Evolutionary conservation across 2,888 invertebrate species (phyloP).

Genomic region (Epirrhoe tristata): DNA sequence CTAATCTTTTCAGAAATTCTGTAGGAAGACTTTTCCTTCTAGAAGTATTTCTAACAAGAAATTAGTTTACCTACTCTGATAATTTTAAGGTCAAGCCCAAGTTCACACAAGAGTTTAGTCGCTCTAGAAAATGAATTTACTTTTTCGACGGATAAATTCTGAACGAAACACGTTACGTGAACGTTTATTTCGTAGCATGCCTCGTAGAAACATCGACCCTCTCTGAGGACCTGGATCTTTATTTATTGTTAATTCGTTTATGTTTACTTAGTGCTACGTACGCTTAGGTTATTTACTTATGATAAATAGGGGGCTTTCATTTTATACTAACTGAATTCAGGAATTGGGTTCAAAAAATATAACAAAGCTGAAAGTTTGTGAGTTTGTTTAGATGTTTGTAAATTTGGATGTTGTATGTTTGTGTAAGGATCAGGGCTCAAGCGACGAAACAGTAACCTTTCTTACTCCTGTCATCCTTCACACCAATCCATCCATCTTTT

Average conservation of each 20-base stretch:
- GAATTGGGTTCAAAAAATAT: too few relatives aligned
- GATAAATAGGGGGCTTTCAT: too few relatives aligned
- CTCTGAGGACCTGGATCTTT: constrained; percentile 1
- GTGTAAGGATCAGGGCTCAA: too few relatives aligned
- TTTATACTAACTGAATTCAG: too few relatives aligned
- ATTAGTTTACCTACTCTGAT: neutral
- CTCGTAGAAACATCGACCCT: constrained; percentile 12
- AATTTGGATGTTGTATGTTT: too few relatives aligned
- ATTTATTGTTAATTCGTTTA: constrained; percentile 13
- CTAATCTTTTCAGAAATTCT: too few relatives aligned
- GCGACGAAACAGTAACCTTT: too few relatives aligned
- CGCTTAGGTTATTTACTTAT: neutral
- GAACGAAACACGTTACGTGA: constrained; percentile 7
- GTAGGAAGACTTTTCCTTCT: too few relatives aligned
- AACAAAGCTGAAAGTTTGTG: too few relatives aligned
- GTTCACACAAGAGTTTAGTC: neutral
- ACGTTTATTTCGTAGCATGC: constrained; percentile 15
- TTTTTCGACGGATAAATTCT: constrained; percentile 1
- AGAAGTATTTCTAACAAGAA: neutral
- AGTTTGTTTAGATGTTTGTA: too few relatives aligned
- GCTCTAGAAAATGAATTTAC: constrained; percentile 3
- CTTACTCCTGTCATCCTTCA: too few relatives aligned
- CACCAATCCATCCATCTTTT: too few relatives aligned
- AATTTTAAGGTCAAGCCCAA: neutral
- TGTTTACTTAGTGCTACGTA: neutral